A percentile compares a stretch with the other conserved stretches of the same genome.
Evolutionary conservation across 2,113 vertebrate species (phyloP).

Genomic region (Sinocyclocheilus rhinocerous): DNA sequence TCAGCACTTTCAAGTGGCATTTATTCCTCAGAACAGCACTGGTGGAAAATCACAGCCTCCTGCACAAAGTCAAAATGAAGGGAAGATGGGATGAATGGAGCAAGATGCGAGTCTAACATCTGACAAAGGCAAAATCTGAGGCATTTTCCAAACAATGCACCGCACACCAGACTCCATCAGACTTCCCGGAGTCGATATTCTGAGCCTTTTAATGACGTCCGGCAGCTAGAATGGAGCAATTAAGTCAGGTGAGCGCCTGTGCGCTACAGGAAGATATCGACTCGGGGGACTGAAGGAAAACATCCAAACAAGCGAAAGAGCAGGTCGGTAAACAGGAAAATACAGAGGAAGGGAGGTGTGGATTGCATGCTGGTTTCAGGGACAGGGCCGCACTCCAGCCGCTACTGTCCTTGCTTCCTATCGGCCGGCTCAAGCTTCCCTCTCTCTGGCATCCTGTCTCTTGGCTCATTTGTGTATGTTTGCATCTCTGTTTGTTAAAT

Average conservation of each 20-base stretch:
- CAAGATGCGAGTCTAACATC: constrained; percentile 62
- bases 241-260: constrained; percentile 59
- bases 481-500: constrained; percentile 66
- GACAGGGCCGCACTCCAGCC: constrained; percentile 66
- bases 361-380: constrained; percentile 66
- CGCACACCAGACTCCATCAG: constrained; percentile 60
- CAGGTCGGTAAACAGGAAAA: constrained; percentile 78
- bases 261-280: constrained; percentile 69
- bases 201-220: constrained; percentile 70
- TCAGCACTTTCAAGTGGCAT: constrained; percentile 65
- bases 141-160: constrained; percentile 70
- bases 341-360: constrained; percentile 71
- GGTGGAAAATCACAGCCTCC: constrained; percentile 63
- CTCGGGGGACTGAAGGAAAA: constrained; percentile 72
- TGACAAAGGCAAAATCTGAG: constrained; percentile 62
- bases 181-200: constrained; percentile 71
- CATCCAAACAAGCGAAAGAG: constrained; percentile 67
- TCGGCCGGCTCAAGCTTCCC: constrained; percentile 66
- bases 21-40: constrained; percentile 61
- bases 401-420: constrained; percentile 70
- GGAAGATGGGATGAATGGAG: constrained; percentile 16
- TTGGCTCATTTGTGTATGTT: constrained; percentile 50
- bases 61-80: constrained; percentile 60
- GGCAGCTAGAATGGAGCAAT: constrained; percentile 57
- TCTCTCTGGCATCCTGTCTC: constrained; percentile 71